Percentiles rank a stretch among this genome's conserved stretches.
These are phyloP conservation scores for Condylostylus longicornis DNA, from an alignment of 1,140 invertebrate species.

Conservation along the genomic window DNA sequence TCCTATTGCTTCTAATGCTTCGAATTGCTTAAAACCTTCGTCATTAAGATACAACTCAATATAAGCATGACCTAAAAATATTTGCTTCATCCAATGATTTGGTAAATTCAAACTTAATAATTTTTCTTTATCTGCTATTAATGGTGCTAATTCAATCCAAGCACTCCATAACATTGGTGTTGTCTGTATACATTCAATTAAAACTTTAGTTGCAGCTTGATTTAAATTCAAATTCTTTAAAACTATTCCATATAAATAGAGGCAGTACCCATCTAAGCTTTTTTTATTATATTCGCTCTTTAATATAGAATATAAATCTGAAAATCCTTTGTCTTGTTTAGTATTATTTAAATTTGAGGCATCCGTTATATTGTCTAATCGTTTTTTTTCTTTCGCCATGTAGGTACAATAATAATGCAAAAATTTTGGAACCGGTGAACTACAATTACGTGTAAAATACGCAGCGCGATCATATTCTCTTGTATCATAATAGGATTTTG, in stretches of 20 bases:
- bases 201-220: slow-evolving; percentile 54
- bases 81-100: slow-evolving; percentile 87
- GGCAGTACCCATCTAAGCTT: slow-evolving; percentile 69
- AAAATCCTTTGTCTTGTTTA: slow-evolving; percentile 39
- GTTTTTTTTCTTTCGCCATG: slow-evolving; percentile 76
- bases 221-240: slow-evolving; percentile 73
- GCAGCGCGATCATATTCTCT: slow-evolving; percentile 86
- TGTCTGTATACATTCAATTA: slow-evolving; percentile 60
- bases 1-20: slow-evolving; percentile 55
- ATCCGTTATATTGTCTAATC: slow-evolving; percentile 69
- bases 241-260: slow-evolving; percentile 85
- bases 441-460: slow-evolving; percentile 60
- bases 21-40: slow-evolving; percentile 73
- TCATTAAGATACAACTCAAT: slow-evolving; percentile 82
- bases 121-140: slow-evolving; percentile 65
- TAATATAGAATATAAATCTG: slow-evolving; percentile 39
- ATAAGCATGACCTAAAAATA: slow-evolving; percentile 83
- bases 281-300: slow-evolving; percentile 42
- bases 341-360: slow-evolving; percentile 52
- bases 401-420: slow-evolving; percentile 74
- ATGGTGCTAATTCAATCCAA: slow-evolving; percentile 78
- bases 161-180: slow-evolving; percentile 82
- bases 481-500: slow-evolving; percentile 81
- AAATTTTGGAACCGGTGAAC: slow-evolving; percentile 52
- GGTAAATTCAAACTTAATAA: slow-evolving; percentile 56